Evolutionary conservation across 2,888 invertebrate genomes (phyloP), one percentile per base, ranked within the genome.

Genomic region (Hirtodrosophila alboralis): DNA sequence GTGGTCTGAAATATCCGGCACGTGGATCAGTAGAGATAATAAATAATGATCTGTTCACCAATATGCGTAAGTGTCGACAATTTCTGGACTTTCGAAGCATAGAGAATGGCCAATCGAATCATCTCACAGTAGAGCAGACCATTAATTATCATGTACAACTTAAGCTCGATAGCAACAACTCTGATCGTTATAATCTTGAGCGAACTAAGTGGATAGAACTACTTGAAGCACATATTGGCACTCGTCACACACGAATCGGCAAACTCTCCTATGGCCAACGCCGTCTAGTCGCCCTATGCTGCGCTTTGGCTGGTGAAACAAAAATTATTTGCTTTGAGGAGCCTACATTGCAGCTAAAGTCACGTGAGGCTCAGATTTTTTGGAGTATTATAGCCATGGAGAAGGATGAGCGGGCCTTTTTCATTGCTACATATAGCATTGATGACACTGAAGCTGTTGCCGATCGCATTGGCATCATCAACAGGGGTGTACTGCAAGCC

Each of bases 381-480:
- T 97, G 97, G 96, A 94, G 95, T 67, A 91, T 97, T 34, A 89
- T 97, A 47, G 93, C 94, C 86, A 90, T 91, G 71, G 93, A 95
- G 73, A 94, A 95, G 84, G 91, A 91, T 79, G 94, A 93, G 27
- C 92, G 96, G 2, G 94, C 95, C 0, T 94, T 97, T 89, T 91
- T 97, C 31, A 91, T 97, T 40, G 94, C 95, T 0, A 95, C 96
- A 0, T 94, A 96, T 89, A 96, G 95, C 88, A 95, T 96, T 95
- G 96, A 96, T 86, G 96, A 97, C 90, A 96, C 96, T 1, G 96
- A 96, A 87, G 91, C 94, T 51, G 91, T 96, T 1, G 96, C 96
- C 0, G 96, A 97, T 90, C 92, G 96, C 41, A 95, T 97, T 62
- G 96, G 95, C n/a, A 95, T 97, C 48, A 94, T 97, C 93, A 93